Conservation (phyloP, 92 coral and sea anemone species). For the Meandrina meandrites region DNA sequence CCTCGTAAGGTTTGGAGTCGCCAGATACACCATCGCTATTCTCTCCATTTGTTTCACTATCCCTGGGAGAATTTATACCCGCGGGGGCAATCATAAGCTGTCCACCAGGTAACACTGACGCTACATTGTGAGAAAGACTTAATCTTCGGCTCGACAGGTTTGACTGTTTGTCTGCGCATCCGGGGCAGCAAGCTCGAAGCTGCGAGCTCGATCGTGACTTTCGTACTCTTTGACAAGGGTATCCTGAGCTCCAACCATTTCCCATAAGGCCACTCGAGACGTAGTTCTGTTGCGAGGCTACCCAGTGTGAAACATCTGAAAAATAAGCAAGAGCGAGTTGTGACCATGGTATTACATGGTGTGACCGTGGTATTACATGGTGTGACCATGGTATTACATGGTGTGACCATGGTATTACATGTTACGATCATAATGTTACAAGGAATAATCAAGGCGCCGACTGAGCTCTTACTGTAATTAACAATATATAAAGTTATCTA, state of each 20-base stretch:
- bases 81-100: constrained; percentile 47
- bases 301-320: constrained; percentile 45
- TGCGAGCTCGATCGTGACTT: constrained; percentile 20
- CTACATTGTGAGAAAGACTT: constrained; percentile 53
- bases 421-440: not conserved
- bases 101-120: constrained; percentile 84
- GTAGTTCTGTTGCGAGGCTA: constrained; percentile 31
- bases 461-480: no score
- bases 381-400: not conserved
- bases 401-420: no score
- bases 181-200: constrained; percentile 21
- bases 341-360: not conserved
- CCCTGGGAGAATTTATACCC: not conserved
- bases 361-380: not conserved
- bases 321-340: not conserved
- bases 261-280: constrained; percentile 38
- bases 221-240: constrained; percentile 26
- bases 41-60: constrained; percentile 1
- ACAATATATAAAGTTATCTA: no score
- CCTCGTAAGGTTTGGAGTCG: constrained; percentile 67
- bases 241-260: constrained; percentile 89
- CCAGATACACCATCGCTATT: constrained; percentile 5
- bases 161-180: constrained; percentile 29
- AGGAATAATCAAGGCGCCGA: not conserved
- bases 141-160: constrained; percentile 49